Evolutionary conservation across 1,140 invertebrate species (phyloP), one percentile per base, ranked within the genome.

Genomic region (Drosophila grimshawi): DNA sequence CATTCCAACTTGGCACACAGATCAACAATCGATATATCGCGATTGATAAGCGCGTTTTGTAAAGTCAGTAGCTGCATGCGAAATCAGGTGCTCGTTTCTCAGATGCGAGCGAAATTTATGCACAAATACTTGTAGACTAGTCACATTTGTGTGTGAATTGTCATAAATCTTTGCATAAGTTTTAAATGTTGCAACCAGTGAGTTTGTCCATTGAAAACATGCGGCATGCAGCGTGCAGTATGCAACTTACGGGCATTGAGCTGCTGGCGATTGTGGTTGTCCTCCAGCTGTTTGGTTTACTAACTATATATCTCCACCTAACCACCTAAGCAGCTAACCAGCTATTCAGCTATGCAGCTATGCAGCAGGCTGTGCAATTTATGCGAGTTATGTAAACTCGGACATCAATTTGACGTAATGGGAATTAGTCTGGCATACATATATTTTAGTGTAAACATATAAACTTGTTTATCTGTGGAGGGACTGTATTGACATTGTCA

Each of bases 341-440:
- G 35, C 19, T 19, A 37, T 7, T 0, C 39, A n/a, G 2, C 1
- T 80, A 30, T 53, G 52, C 67, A 68, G 61, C 19, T 19, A 19
- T 19, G 19, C 19, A 19, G 35, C 61, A 65, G 61, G 64, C 39
- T 41, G 39, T 71, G 66, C 73, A 76, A 72, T 79, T 86, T 85
- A 86, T 86, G 82, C 76, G 73, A 70, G 72, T 70, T 75, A 64
- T 70, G 72, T 63, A 63, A 73, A 78, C 75, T 78, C 78, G 69
- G 76, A 83, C 83, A 82, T 80, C 72, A 74, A 82, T 86, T 86
- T 80, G 83, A 82, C 79, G 76, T 86, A 86, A 86, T 86, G 78
- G 63, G 70, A 81, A 82, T 72, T 66, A 76, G 70, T 69, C 70
- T 74, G 4, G 68, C 61, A 10, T 46, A 46, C 39, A 46, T 46